phyloP scores from a whole-genome alignment of 2,888 invertebrate species.

The Trichopria drosophilae region DNA sequence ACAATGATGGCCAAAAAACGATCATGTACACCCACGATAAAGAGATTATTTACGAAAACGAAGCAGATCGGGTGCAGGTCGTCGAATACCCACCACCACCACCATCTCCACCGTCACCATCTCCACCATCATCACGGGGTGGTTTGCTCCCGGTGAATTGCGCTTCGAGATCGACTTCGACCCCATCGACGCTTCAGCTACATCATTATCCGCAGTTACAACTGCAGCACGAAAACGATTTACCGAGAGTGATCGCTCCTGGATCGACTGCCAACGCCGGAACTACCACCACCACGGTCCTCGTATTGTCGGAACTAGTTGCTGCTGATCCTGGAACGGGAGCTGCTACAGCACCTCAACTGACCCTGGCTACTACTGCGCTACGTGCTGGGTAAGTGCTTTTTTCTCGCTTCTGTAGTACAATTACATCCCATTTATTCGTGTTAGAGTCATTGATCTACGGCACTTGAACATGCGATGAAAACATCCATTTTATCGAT shows the following conservation, averaged over 20 bases:
- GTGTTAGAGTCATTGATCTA: no score
- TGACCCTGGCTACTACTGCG: conserved; percentile 48
- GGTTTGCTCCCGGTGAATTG: conserved; percentile 62
- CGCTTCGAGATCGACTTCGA: conserved; percentile 58
- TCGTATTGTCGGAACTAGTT: conserved; percentile 73
- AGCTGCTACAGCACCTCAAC: conserved; percentile 44
- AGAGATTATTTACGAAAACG: conserved; percentile 79
- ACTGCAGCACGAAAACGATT: conserved; percentile 61
- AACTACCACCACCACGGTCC: conserved; percentile 65
- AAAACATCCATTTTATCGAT: no score
- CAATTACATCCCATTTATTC: neutral
- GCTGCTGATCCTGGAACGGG: conserved; percentile 66
- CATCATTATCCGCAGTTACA: conserved; percentile 62
- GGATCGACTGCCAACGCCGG: conserved; percentile 45
- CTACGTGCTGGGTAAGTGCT: conserved; percentile 53
- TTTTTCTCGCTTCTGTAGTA: neutral
- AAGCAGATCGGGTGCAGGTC: conserved; percentile 63
- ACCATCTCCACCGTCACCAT: conserved; percentile 56
- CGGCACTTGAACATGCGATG: no score
- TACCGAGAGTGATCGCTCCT: conserved; percentile 54
- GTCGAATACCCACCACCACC: conserved; percentile 56
- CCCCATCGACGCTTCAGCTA: conserved; percentile 61
- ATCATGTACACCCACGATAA: conserved; percentile 83
- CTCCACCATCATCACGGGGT: conserved; percentile 60
- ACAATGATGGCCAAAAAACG: conserved; percentile 82